Percentiles rank a stretch among this genome's conserved stretches.
Evolutionary conservation across 64 coral and sea anemone genomes (phyloP).

Genomic region (Catalaphyllia jardinei): DNA sequence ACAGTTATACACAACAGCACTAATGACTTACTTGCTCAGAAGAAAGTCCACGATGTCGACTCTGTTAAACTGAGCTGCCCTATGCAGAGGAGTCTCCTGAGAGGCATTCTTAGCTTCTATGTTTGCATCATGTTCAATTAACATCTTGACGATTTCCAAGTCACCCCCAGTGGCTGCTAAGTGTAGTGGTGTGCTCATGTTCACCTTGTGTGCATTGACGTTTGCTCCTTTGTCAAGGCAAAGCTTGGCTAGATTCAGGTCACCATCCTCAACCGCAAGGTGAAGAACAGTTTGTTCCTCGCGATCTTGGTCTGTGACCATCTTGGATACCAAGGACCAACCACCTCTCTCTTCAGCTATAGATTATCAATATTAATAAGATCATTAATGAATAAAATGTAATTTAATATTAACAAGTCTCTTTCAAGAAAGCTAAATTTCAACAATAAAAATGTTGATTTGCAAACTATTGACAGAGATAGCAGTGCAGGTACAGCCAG

Average conservation of each 20-base stretch:
- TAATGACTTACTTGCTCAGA: constrained; percentile 64
- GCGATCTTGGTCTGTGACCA: constrained; percentile 90
- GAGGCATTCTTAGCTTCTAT: constrained; percentile 83
- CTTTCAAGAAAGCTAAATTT: neutral
- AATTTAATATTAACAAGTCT: neutral
- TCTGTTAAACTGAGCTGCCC: constrained; percentile 83
- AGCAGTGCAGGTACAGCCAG: no score
- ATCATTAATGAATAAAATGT: neutral
- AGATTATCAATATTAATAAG: no score
- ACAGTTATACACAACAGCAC: neutral
- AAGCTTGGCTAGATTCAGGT: constrained; percentile 78
- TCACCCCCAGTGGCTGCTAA: constrained; percentile 82
- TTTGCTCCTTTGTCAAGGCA: constrained; percentile 92
- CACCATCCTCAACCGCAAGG: constrained; percentile 83
- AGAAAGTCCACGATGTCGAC: constrained; percentile 72
- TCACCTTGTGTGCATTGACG: constrained; percentile 75
- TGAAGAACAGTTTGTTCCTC: constrained; percentile 90
- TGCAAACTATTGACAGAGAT: no score
- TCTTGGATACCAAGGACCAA: constrained; percentile 74
- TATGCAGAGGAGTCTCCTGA: constrained; percentile 84
- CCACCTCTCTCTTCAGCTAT: constrained; percentile 76
- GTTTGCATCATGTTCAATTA: constrained; percentile 84
- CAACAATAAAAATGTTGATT: no score
- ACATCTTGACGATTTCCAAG: constrained; percentile 70
- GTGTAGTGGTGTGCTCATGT: constrained; percentile 69